Evolutionary conservation across 2,888 invertebrate species (phyloP).

Genomic region (Phaonia tiefii): DNA sequence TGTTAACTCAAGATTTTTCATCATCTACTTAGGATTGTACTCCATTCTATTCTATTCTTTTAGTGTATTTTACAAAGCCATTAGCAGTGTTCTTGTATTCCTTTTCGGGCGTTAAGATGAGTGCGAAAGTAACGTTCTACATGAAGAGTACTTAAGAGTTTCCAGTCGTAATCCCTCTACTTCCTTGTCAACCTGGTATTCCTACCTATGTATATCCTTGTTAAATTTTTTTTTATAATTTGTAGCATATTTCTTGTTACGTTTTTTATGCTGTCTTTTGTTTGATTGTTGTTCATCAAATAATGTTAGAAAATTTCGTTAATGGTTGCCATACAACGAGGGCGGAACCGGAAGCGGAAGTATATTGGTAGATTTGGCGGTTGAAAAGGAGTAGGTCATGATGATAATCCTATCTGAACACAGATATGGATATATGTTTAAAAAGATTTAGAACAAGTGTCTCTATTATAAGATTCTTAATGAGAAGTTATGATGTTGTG

Average conservation of each 20-base stretch:
- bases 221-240: conserved; percentile 33
- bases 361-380: not conserved
- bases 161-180: not conserved
- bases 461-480: too few species aligned
- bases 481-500: too few species aligned
- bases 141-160: conserved; percentile 12
- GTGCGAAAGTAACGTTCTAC: conserved; percentile 7
- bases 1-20: conserved; percentile 20
- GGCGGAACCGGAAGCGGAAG: not conserved
- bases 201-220: not conserved
- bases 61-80: conserved; percentile 15
- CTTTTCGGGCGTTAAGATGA: not conserved
- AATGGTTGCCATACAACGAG: conserved; percentile 5
- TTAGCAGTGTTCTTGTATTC: conserved; percentile 12
- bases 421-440: too few species aligned
- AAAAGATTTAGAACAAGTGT: too few species aligned
- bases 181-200: too few species aligned
- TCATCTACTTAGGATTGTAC: conserved; percentile 21
- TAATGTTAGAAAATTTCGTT: conserved; percentile 5
- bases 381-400: too few species aligned
- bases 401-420: too few species aligned
- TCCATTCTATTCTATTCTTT: not conserved
- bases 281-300: conserved; percentile 31
- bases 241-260: conserved; percentile 3
- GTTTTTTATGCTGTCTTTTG: not conserved